phyloP scores from a whole-genome alignment of 1,140 invertebrate genomes.

The Marisa cornuarietis region DNA sequence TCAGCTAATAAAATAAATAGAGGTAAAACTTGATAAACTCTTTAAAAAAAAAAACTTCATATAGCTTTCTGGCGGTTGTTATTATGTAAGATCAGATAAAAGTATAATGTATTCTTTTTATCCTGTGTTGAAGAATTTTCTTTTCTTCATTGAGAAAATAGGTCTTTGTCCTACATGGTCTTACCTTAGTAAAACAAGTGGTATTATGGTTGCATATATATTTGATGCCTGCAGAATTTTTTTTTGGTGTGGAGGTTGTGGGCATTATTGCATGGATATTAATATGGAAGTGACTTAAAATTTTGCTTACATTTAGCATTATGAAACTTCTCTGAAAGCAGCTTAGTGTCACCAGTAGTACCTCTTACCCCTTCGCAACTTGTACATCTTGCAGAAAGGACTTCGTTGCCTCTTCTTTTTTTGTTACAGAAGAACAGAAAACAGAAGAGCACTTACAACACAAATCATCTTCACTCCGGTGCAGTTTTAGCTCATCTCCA shows the following conservation, averaged over 20 bases:
- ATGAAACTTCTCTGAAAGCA: neutral
- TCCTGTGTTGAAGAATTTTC: neutral
- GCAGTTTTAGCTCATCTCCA: no score
- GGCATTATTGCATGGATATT: neutral
- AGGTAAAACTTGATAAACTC: neutral
- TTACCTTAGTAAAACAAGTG: neutral
- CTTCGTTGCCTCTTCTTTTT: no score
- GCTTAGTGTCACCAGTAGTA: neutral
- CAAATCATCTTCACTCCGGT: no score
- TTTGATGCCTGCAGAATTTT: neutral
- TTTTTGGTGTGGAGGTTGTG: neutral
- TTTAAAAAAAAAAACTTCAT: neutral
- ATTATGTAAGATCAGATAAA: neutral
- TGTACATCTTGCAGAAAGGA: no score
- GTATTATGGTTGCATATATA: neutral
- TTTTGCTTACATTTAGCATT: neutral
- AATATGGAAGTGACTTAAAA: no score
- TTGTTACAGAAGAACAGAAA: no score
- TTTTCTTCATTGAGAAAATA: neutral
- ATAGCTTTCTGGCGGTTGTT: neutral
- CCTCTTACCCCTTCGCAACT: neutral
- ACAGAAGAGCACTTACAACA: no score
- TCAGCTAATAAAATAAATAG: neutral
- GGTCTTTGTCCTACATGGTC: neutral
- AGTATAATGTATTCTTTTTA: neutral